Evolutionary conservation across 30 jellyfish, hydroid and myxozoan genomes (phyloP).

Genomic region (Hydractinia echinata): DNA sequence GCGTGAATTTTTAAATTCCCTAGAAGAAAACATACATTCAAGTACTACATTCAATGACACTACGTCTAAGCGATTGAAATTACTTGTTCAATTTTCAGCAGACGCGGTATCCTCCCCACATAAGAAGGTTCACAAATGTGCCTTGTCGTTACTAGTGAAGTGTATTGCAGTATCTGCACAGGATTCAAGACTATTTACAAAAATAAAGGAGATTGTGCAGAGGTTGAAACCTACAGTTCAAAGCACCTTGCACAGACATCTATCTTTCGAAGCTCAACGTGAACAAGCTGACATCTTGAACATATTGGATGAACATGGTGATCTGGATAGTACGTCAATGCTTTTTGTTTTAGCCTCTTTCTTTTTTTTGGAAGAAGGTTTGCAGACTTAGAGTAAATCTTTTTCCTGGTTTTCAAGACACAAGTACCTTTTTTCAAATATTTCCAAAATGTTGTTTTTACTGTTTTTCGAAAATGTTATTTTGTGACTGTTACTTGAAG

Average conservation of each 20-base stretch:
- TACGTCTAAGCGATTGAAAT: not conserved
- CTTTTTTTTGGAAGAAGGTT: not conserved
- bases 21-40: conserved; percentile 57
- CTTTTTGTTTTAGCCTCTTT: not conserved
- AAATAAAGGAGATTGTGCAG: conserved; percentile 45
- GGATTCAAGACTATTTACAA: conserved; percentile 55
- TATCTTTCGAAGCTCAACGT: conserved; percentile 54
- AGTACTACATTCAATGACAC: conserved; percentile 18
- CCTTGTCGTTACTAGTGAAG: conserved; percentile 20
- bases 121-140: conserved; percentile 26
- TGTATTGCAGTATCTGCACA: conserved; percentile 36
- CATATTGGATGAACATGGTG: conserved; percentile 30
- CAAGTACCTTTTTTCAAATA: no score
- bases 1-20: conserved; percentile 64
- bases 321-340: not conserved
- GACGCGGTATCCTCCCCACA: conserved; percentile 27
- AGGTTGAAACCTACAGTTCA: conserved; percentile 57
- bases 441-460: no score
- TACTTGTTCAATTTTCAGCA: conserved; percentile 16
- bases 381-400: no score
- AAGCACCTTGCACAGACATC: conserved; percentile 67
- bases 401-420: no score
- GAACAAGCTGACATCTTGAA: conserved; percentile 34
- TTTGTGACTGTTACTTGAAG: no score
- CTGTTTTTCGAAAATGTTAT: no score